Evolutionary conservation across 2,113 vertebrate genomes (phyloP).

Genomic region (Lucifuga dentata): DNA sequence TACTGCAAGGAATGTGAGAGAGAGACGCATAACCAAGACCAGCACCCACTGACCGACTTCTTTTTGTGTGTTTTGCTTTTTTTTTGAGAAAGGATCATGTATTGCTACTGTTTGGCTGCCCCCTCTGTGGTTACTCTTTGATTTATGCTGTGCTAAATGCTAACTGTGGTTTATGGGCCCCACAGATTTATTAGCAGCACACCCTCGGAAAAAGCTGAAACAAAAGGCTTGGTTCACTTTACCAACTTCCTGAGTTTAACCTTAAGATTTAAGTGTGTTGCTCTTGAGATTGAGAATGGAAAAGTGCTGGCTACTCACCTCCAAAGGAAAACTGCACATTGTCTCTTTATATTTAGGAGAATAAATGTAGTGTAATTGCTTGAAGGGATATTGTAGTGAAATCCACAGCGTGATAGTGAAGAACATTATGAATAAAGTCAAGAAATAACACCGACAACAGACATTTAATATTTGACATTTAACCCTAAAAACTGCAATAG

Average conservation of each 20-base stretch:
- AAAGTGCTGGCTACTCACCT: too few relatives aligned
- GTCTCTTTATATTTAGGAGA: too few relatives aligned
- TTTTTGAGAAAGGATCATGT: conserved; percentile 22
- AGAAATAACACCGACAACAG: too few relatives aligned
- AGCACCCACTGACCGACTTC: conserved; percentile 62
- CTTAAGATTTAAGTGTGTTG: too few relatives aligned
- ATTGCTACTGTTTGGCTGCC: conserved; percentile 23
- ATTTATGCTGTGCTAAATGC: conserved; percentile 1
- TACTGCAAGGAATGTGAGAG: conserved; percentile 71
- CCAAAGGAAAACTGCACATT: too few relatives aligned
- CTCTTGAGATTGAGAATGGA: too few relatives aligned
- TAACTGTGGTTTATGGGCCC: background rate
- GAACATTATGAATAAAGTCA: too few relatives aligned
- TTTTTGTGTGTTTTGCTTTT: conserved; percentile 36
- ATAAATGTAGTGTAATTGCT: too few relatives aligned
- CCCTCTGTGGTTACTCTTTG: background rate
- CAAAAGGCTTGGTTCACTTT: background rate
- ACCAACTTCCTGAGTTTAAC: conserved; percentile 1
- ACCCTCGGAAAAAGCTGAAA: background rate
- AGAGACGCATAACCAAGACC: conserved; percentile 64
- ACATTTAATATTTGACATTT: too few relatives aligned
- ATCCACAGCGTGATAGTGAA: too few relatives aligned
- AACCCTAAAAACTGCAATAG: too few relatives aligned
- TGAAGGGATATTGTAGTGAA: too few relatives aligned
- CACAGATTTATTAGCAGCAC: background rate